Percentiles rank a stretch among this genome's conserved stretches.
These are phyloP conservation scores for Alviniconcha strummeri DNA, from an alignment of 2,888 invertebrate species.

Conservation along the genomic window DNA sequence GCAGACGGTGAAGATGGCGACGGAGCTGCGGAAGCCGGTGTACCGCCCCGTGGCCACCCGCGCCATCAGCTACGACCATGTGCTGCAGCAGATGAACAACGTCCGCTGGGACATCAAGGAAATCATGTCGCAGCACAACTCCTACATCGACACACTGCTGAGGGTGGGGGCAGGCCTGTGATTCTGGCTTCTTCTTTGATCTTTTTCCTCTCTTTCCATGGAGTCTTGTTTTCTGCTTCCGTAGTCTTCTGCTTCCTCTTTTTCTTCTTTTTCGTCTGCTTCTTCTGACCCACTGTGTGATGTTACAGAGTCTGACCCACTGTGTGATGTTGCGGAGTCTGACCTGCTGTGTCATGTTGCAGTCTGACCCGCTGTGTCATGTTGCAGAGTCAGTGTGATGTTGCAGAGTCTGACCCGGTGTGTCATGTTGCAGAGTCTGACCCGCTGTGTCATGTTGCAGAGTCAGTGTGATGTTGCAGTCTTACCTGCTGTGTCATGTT, in stretches of 20 bases:
- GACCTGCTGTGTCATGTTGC: no score
- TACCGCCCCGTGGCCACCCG: slow-evolving; percentile 90
- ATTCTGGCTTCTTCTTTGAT: neutral
- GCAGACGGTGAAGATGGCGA: slow-evolving; percentile 83
- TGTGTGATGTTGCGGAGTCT: no score
- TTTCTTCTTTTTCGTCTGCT: no score
- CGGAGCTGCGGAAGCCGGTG: slow-evolving; percentile 87
- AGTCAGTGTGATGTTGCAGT: no score
- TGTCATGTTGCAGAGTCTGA: no score
- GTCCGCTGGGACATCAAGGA: slow-evolving; percentile 91
- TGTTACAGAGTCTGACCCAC: no score
- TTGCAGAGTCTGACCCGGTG: no score
- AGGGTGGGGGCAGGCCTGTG: slow-evolving; percentile 56
- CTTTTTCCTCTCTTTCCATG: neutral
- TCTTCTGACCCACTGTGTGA: no score
- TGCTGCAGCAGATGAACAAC: slow-evolving; percentile 87
- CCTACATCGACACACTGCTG: slow-evolving; percentile 80
- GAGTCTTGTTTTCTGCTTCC: neutral
- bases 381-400: no score
- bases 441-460: no score
- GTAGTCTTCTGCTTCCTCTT: neutral
- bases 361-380: no score
- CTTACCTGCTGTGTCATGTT: no score
- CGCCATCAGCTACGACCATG: slow-evolving; percentile 84
- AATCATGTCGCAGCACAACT: slow-evolving; percentile 94